Conservation (phyloP, 2,113 vertebrate species). For the Uropsilus gracilis region DNA sequence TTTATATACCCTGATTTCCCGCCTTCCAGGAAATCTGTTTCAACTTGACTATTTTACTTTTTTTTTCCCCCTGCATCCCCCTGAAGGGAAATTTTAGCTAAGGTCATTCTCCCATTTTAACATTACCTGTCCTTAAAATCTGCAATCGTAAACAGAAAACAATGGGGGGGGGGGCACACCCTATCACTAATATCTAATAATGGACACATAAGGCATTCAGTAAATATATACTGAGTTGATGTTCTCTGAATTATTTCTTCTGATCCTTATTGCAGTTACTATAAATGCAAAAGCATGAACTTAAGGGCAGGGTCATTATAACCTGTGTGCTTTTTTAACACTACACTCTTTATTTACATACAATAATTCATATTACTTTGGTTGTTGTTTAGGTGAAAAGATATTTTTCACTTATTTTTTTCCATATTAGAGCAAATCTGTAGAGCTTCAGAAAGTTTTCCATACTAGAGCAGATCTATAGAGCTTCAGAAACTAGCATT, state of each 20-base stretch:
- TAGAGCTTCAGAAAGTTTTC: not conserved
- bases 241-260: not conserved
- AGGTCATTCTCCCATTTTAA: no score
- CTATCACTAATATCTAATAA: not conserved
- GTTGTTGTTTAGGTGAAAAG: not conserved
- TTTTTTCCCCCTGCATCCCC: no score
- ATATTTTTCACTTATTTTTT: not conserved
- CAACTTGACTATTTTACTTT: no score
- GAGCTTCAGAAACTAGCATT: not conserved
- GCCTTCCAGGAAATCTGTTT: no score
- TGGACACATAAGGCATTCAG: not conserved
- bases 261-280: not conserved
- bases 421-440: not conserved
- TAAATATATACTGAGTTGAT: not conserved
- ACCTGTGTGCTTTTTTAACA: not conserved
- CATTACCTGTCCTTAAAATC: no score
- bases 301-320: not conserved
- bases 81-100: no score
- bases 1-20: no score
- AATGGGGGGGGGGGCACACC: no score
- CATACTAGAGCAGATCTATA: not conserved
- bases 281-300: not conserved
- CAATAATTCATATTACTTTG: not conserved
- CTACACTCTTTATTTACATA: not conserved
- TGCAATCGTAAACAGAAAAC: no score